phyloP scores from a whole-genome alignment of 2,888 invertebrate genomes.

The Saturnia japonica region DNA sequence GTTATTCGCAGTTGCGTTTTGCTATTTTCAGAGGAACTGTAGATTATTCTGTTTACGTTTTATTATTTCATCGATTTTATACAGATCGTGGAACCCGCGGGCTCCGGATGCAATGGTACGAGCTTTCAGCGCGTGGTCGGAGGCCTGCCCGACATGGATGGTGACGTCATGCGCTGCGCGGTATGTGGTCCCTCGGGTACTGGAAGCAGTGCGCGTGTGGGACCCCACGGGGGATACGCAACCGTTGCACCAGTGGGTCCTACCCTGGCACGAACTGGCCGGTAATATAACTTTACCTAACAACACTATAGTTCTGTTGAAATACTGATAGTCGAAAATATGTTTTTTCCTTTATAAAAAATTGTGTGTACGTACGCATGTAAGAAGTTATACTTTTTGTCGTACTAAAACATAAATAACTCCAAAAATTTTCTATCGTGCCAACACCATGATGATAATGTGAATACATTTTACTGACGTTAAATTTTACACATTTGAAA shows the following conservation, averaged over 20 bases:
- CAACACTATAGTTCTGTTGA: too few species aligned
- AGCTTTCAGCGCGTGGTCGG: conserved; percentile 91
- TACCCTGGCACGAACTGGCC: conserved; percentile 96
- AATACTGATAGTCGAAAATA: too few species aligned
- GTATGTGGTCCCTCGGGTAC: conserved; percentile 88
- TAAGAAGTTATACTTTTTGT: too few species aligned
- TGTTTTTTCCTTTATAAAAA: too few species aligned
- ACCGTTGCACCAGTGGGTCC: conserved; percentile 98
- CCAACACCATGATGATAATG: too few species aligned
- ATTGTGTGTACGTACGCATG: too few species aligned
- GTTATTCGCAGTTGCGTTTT: neutral
- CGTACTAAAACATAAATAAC: too few species aligned
- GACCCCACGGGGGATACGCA: conserved; percentile 97
- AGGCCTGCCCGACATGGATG: conserved; percentile 91
- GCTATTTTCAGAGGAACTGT: neutral
- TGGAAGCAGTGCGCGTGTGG: conserved; percentile 92
- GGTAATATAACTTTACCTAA: conserved; percentile 65
- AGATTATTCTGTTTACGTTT: neutral
- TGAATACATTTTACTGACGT: too few species aligned
- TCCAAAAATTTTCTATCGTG: too few species aligned
- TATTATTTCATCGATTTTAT: neutral
- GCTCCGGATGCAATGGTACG: conserved; percentile 89
- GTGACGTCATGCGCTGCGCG: conserved; percentile 91
- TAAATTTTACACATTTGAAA: too few species aligned
- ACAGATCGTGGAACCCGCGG: conserved; percentile 91